phyloP scores from a whole-genome alignment of 2,113 vertebrate genomes.

The Accipiter cooperii region DNA sequence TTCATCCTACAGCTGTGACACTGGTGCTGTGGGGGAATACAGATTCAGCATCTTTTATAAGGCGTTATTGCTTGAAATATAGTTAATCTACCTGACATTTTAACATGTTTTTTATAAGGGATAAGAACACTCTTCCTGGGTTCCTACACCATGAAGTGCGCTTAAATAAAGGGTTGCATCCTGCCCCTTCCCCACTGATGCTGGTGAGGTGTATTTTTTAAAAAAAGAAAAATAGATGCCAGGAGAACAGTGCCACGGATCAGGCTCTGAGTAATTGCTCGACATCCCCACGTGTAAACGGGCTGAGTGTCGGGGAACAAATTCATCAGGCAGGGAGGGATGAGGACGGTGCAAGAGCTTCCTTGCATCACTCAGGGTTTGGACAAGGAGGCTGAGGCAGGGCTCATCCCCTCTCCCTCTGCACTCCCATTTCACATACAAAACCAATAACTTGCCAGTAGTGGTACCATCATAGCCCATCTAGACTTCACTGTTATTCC shows the following conservation, averaged over 20 bases:
- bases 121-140: not conserved
- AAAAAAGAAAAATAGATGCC: not conserved
- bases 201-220: not conserved
- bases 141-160: not conserved
- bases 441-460: not conserved
- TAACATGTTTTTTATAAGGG: not conserved
- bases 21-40: not conserved
- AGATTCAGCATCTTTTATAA: not conserved
- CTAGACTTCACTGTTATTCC: not conserved
- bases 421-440: not conserved
- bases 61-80: not conserved
- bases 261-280: not conserved
- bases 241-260: not conserved
- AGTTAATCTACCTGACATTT: not conserved
- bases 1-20: not conserved
- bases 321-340: not conserved
- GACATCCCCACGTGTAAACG: rapidly evolving
- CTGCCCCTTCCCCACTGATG: not conserved
- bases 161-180: not conserved
- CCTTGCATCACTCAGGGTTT: not conserved
- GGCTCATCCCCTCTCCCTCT: not conserved
- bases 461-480: not conserved
- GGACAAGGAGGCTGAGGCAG: not conserved
- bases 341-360: not conserved
- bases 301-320: not conserved